Conservation (phyloP, 2,113 vertebrate genomes). For the Tetrax tetrax region DNA sequence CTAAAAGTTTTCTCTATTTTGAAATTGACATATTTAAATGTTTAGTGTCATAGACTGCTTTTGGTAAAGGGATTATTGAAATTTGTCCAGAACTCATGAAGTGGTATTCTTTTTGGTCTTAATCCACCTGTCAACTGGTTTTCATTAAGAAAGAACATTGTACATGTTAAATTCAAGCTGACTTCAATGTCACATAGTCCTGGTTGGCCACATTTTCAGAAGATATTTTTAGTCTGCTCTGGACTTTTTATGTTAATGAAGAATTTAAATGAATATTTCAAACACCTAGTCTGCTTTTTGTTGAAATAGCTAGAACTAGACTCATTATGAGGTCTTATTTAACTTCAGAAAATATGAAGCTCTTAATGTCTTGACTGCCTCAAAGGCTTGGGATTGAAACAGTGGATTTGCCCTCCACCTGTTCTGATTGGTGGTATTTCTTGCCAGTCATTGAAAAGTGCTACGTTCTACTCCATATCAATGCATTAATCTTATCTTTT, state of each 20-base stretch:
- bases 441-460: neutral
- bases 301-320: neutral
- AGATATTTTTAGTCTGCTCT: neutral
- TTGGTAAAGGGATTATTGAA: neutral
- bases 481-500: neutral
- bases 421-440: neutral
- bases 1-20: neutral
- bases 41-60: neutral
- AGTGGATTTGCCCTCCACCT: neutral
- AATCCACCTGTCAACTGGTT: neutral
- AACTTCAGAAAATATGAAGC: neutral
- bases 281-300: neutral
- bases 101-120: neutral
- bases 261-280: neutral
- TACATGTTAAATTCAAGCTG: neutral
- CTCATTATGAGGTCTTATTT: neutral
- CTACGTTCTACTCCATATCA: neutral
- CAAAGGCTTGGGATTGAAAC: neutral
- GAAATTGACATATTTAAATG: neutral
- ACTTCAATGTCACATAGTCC: neutral
- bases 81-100: neutral
- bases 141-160: neutral
- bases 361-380: neutral
- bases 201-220: neutral
- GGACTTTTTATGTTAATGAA: neutral